Evolutionary conservation across 2,888 invertebrate species (phyloP).

Genomic region (Helicoverpa assulta): DNA sequence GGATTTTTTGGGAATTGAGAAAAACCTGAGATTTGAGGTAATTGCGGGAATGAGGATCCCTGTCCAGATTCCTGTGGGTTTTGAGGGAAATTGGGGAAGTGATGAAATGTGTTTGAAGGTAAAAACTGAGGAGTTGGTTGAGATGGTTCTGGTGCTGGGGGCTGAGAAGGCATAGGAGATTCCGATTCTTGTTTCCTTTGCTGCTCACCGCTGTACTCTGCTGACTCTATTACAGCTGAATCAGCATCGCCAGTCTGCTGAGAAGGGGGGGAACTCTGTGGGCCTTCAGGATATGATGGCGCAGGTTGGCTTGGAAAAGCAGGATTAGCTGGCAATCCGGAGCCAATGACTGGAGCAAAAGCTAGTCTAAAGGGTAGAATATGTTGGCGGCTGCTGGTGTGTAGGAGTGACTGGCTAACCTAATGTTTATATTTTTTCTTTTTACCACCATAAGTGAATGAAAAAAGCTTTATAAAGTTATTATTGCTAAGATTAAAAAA

Average conservation of each 20-base stretch:
- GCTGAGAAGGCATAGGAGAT: constrained; percentile 56
- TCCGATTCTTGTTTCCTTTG: constrained; percentile 62
- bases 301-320: constrained; percentile 59
- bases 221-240: constrained; percentile 83
- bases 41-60: constrained; percentile 65
- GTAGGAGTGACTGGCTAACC: constrained; percentile 69
- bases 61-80: constrained; percentile 63
- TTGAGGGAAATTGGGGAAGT: constrained; percentile 67
- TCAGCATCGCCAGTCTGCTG: constrained; percentile 78
- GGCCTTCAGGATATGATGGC: constrained; percentile 48
- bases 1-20: constrained; percentile 68
- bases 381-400: constrained; percentile 71
- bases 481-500: too few species aligned
- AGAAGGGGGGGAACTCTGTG: constrained; percentile 59
- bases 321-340: constrained; percentile 42
- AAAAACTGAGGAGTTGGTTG: constrained; percentile 49
- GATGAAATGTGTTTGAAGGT: constrained; percentile 63
- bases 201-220: constrained; percentile 71
- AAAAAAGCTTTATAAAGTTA: too few species aligned
- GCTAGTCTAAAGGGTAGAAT: constrained; percentile 70
- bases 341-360: constrained; percentile 55
- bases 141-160: constrained; percentile 48
- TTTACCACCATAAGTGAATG: too few species aligned
- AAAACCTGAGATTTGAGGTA: constrained; percentile 69
- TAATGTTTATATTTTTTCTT: too few species aligned